Evolutionary conservation across 2,113 vertebrate genomes (phyloP).

Genomic region (Gobio gobio): DNA sequence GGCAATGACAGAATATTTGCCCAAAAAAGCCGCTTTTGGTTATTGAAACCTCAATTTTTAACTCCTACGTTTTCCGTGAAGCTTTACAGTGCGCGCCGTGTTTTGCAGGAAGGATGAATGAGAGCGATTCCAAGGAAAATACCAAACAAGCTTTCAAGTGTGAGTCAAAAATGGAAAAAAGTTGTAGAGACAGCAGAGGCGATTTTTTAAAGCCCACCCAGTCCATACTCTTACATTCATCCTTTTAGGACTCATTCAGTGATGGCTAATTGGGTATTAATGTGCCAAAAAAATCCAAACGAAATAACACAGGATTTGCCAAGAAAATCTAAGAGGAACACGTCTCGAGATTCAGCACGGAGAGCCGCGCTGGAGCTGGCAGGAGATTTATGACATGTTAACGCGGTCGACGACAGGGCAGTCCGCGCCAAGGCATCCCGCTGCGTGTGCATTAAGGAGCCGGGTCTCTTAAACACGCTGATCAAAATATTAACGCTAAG

Average conservation of each 20-base stretch:
- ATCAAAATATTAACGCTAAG: constrained; percentile 89
- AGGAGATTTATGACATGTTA: constrained; percentile 84
- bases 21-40: constrained; percentile 50
- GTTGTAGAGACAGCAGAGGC: constrained; percentile 41
- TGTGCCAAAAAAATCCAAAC: constrained; percentile 72
- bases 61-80: constrained; percentile 25
- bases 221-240: constrained; percentile 48
- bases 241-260: constrained; percentile 55
- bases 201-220: constrained; percentile 57
- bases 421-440: constrained; percentile 72
- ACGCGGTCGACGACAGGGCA: constrained; percentile 78
- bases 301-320: constrained; percentile 74
- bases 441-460: constrained; percentile 86
- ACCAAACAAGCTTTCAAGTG: constrained; percentile 61
- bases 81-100: constrained; percentile 26
- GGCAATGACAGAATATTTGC: constrained; percentile 48
- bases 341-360: constrained; percentile 55
- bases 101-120: constrained; percentile 51
- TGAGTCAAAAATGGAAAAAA: constrained; percentile 47
- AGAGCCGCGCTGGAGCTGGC: constrained; percentile 66
- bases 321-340: constrained; percentile 74
- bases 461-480: constrained; percentile 85
- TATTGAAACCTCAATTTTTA: constrained; percentile 50
- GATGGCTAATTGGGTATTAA: constrained; percentile 75
- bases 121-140: constrained; percentile 48